Conservation (phyloP, 2,888 invertebrate species). For the Drosophila kuntzei region DNA sequence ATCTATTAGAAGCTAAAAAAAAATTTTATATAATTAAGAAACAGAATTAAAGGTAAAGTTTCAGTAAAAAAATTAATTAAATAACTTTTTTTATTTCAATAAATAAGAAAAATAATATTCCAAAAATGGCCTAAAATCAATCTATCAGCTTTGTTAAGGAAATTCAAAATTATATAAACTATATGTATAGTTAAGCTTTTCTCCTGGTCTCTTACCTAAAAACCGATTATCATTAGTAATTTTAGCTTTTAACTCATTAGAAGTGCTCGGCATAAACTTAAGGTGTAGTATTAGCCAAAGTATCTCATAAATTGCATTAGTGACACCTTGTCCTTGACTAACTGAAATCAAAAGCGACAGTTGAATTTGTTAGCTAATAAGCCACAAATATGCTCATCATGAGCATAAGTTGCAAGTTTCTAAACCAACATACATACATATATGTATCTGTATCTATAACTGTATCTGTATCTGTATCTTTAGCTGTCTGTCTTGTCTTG, state of each 20-base stretch:
- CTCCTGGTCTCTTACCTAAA: too few species aligned
- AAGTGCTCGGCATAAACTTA: background rate
- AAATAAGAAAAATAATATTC: too few species aligned
- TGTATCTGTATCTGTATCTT: background rate
- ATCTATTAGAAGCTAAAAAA: too few species aligned
- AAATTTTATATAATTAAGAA: too few species aligned
- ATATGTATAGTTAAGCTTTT: too few species aligned
- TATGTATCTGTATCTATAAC: background rate
- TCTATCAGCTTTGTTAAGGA: too few species aligned
- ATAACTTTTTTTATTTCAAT: too few species aligned
- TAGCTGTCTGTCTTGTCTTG: constrained; percentile 47
- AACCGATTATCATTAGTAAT: constrained; percentile 22
- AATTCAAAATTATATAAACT: too few species aligned
- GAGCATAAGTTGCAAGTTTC: constrained; percentile 48
- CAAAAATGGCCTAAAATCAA: too few species aligned
- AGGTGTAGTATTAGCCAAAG: constrained; percentile 18
- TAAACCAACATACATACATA: background rate
- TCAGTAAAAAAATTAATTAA: too few species aligned
- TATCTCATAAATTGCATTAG: constrained; percentile 69
- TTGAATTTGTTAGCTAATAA: constrained; percentile 61
- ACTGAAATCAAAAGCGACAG: constrained; percentile 66
- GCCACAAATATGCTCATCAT: constrained; percentile 59
- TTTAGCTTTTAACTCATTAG: constrained; percentile 32
- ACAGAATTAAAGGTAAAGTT: too few species aligned
- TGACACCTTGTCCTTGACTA: constrained; percentile 42